phyloP scores from a whole-genome alignment of 2,113 vertebrate species.

The Gymnarchus niloticus region DNA sequence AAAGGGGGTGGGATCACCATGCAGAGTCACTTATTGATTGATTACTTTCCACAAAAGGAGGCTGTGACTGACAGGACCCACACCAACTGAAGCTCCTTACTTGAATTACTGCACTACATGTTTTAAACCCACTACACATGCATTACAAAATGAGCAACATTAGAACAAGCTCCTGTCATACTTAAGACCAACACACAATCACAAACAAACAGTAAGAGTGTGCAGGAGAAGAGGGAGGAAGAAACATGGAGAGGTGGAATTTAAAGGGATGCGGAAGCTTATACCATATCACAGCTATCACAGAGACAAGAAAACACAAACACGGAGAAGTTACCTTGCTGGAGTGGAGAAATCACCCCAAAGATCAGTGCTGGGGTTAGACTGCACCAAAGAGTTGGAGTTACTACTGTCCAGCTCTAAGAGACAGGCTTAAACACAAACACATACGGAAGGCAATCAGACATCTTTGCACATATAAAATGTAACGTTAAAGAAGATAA shows the following conservation, averaged over 20 bases:
- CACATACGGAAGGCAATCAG: neutral
- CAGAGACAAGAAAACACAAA: neutral
- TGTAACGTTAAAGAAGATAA: neutral
- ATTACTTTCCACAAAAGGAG: neutral
- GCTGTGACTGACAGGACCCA: neutral
- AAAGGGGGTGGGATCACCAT: constrained; percentile 22
- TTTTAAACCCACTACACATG: neutral
- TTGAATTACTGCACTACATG: neutral
- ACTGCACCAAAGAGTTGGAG: constrained; percentile 50
- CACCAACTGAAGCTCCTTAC: neutral
- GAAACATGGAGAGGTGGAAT: neutral
- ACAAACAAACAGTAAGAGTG: neutral
- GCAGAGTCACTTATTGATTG: neutral
- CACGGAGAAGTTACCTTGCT: constrained; percentile 67
- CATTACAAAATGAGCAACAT: neutral
- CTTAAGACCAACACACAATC: neutral
- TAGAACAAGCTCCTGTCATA: too few relatives aligned
- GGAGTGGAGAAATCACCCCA: constrained; percentile 90
- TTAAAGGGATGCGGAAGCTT: neutral
- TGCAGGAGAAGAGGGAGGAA: too few relatives aligned
- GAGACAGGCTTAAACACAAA: constrained; percentile 49
- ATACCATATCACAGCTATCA: neutral
- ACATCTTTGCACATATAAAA: neutral
- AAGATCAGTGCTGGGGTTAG: constrained; percentile 63
- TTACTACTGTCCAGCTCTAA: constrained; percentile 60